phyloP scores from a whole-genome alignment of 1,140 invertebrate species.

The Ectropis grisescens region DNA sequence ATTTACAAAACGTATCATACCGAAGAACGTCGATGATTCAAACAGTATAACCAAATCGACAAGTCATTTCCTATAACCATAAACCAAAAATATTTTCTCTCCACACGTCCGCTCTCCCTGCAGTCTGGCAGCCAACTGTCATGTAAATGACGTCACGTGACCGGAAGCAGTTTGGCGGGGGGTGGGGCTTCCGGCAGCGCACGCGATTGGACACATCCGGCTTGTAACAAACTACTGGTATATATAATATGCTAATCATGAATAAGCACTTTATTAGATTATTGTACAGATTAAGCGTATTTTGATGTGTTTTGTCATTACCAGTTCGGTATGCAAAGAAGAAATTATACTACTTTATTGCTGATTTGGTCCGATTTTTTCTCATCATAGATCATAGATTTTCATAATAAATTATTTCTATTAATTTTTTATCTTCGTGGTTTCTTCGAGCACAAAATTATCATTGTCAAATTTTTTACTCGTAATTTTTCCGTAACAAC shows the following conservation, averaged over 20 bases:
- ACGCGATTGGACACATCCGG: conserved; percentile 66
- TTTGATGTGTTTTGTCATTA: too few relatives aligned
- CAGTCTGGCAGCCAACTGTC: conserved; percentile 40
- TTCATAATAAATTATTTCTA: too few relatives aligned
- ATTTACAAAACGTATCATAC: too few relatives aligned
- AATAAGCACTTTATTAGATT: conserved; percentile 59
- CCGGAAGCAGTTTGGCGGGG: conserved; percentile 55
- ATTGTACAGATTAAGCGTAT: conserved; percentile 24
- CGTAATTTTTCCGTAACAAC: too few relatives aligned
- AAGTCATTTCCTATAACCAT: conserved; percentile 38
- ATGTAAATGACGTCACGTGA: conserved; percentile 67
- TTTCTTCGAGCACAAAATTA: too few relatives aligned
- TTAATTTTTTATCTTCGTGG: too few relatives aligned
- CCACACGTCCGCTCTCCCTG: conserved; percentile 26
- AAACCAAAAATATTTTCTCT: conserved; percentile 27
- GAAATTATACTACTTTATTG: too few relatives aligned
- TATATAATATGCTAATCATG: conserved; percentile 63
- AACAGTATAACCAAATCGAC: conserved; percentile 22
- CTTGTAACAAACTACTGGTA: conserved; percentile 48
- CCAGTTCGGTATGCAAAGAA: too few relatives aligned
- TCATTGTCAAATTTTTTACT: too few relatives aligned
- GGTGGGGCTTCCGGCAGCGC: conserved; percentile 50
- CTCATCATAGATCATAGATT: too few relatives aligned
- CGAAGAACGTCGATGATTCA: too few relatives aligned
- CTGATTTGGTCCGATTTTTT: too few relatives aligned